Conservation (phyloP, 1,140 invertebrate genomes). For the Aradophagus sp. region DNA sequence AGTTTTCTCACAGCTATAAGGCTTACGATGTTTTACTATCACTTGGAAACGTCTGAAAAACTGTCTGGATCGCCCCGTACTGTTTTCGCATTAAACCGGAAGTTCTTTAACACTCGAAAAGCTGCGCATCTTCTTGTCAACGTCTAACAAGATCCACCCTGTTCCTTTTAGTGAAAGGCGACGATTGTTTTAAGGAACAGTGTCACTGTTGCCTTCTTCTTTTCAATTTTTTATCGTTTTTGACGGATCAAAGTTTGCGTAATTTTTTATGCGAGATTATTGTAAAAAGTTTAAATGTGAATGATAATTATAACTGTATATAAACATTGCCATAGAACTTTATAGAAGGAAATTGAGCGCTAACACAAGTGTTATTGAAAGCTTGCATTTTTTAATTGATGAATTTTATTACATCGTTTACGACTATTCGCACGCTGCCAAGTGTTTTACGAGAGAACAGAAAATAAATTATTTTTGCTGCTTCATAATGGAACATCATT, state of each 20-base stretch:
- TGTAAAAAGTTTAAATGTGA: constrained; percentile 1
- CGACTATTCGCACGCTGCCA: constrained; percentile 15
- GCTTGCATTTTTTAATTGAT: constrained; percentile 51
- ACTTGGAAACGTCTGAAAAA: constrained; percentile 1
- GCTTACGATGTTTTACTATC: constrained; percentile 19
- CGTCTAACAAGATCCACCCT: constrained; percentile 64
- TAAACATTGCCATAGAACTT: constrained; percentile 34
- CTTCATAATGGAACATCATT: constrained; percentile 45
- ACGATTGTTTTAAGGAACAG: constrained; percentile 21
- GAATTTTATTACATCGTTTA: constrained; percentile 54
- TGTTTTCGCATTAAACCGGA: constrained; percentile 52
- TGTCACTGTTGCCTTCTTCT: constrained; percentile 9
- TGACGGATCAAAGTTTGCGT: constrained; percentile 20
- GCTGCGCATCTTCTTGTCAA: constrained; percentile 63
- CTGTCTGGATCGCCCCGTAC: constrained; percentile 3
- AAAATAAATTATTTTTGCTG: constrained; percentile 43
- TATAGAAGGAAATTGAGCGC: constrained; percentile 32
- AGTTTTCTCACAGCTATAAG: constrained; percentile 15
- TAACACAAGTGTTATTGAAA: constrained; percentile 24
- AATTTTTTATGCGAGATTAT: constrained; percentile 1
- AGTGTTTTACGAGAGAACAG: constrained; percentile 28
- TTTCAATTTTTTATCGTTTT: background rate
- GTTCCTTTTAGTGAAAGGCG: constrained; percentile 22
- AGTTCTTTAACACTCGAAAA: constrained; percentile 58
- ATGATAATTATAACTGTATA: constrained; percentile 42